Evolutionary conservation across 2,888 invertebrate species (phyloP), one percentile per base, ranked within the genome.

Genomic region (Epirrita christyi): DNA sequence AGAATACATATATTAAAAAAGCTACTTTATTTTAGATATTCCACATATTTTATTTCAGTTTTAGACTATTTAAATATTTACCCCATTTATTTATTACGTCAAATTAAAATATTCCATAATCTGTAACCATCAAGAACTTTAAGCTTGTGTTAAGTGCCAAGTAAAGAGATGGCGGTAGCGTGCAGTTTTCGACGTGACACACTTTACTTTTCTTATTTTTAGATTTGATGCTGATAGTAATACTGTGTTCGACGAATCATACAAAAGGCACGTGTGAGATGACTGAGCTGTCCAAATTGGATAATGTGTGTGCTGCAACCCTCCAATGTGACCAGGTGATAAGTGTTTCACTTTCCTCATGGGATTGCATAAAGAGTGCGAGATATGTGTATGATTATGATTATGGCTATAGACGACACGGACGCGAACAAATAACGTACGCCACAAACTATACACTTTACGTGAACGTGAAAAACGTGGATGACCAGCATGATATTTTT

Each of bases 401-500:
- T 21, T 6, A 48, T 11, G 42, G 50, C 10, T 34, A 47, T 11
- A 9, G 36, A 1, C 13, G 13, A 2, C 3, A 11, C 0, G 11
- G 36, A 42, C 9, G n/a, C 5, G 29, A n/a, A 7, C 32, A 9
- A 38, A 13, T 10, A 6, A 40, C 9, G 1, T 55, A 55, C 29
- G 51, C 43, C 5, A 48, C 34, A 15, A 9, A 55, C 13, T 59
- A 47, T 13, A 15, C n/a, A 13, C 38, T 59, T 10, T 8, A 48
- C 13, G 40, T 52, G 2, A 40, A 13, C 5, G 11, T 59, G 21
- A 21, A 28, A 28, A 43, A 55, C 44, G 55, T 28, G 5, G 40
- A 43, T 21, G 47, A 59, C 4, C 13, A 55, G 11, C 27, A 44
- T n/a, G 51, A 55, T 9, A 51, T 59, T 43, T 55, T 59, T 36